phyloP scores from a whole-genome alignment of 2,888 invertebrate species.

The Platycnemis pennipes region DNA sequence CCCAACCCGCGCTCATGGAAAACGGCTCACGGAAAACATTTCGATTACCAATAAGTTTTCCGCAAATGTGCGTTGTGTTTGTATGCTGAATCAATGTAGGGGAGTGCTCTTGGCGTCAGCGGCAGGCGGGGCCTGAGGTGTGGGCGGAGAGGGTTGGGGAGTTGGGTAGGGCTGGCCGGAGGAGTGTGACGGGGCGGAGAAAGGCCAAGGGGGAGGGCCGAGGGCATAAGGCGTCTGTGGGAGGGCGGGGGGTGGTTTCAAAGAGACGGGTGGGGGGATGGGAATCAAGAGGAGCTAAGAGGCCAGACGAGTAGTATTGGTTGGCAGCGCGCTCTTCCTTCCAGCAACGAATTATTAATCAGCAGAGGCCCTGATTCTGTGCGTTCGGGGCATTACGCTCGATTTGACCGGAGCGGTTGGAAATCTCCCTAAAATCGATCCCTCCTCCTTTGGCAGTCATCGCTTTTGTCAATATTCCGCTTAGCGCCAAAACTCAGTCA shows the following conservation, averaged over 20 bases:
- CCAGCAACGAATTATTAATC: constrained; percentile 64
- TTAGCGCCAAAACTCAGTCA: constrained; percentile 7
- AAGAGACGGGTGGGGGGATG: background rate
- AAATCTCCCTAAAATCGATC: constrained; percentile 59
- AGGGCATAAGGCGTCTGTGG: background rate
- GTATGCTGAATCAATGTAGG: constrained; percentile 42
- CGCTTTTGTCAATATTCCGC: constrained; percentile 52
- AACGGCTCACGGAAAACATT: background rate
- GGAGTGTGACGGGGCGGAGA: background rate
- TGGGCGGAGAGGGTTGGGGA: too few species aligned
- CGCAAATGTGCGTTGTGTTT: background rate
- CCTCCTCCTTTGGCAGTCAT: constrained; percentile 55
- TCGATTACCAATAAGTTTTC: constrained; percentile 48
- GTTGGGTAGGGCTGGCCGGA: background rate
- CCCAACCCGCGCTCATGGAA: background rate
- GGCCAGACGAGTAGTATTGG: constrained; percentile 12
- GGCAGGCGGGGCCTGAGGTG: background rate
- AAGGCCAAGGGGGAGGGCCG: background rate
- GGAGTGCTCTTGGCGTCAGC: background rate
- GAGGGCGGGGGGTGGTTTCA: background rate
- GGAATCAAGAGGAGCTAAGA: background rate
- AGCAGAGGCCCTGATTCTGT: constrained; percentile 56
- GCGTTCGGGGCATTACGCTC: constrained; percentile 55
- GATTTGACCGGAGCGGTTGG: constrained; percentile 37
- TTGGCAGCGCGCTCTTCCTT: constrained; percentile 32